phyloP scores from a whole-genome alignment of 2,113 vertebrate species.

The Tonatia bakeri region DNA sequence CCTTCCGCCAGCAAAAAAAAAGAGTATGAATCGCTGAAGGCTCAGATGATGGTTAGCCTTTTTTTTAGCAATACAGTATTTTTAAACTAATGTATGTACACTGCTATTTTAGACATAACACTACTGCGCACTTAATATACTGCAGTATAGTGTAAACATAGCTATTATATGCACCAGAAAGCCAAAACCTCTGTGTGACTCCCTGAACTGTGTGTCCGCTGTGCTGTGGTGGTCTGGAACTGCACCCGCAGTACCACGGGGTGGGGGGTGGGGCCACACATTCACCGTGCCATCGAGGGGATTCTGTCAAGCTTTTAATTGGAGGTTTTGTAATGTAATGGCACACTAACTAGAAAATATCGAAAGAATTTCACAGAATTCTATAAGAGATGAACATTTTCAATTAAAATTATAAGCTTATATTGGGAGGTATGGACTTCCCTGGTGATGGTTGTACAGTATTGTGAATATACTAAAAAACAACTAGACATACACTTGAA shows the following conservation, averaged over 20 bases:
- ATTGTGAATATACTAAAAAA: not conserved
- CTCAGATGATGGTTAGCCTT: not conserved
- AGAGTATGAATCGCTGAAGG: not conserved
- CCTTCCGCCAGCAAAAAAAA: not conserved
- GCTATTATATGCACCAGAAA: not conserved
- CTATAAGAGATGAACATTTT: not conserved
- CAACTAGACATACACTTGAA: not conserved
- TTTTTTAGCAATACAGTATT: not conserved
- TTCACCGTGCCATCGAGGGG: not conserved
- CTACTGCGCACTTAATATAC: not conserved
- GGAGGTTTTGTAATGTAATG: not conserved
- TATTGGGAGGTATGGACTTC: not conserved
- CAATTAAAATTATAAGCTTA: not conserved
- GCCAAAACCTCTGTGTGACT: not conserved
- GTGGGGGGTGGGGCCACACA: not conserved
- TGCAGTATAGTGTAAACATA: not conserved
- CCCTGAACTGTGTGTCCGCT: not conserved
- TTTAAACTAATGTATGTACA: not conserved
- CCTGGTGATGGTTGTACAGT: not conserved
- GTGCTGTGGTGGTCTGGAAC: not conserved
- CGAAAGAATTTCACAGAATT: not conserved
- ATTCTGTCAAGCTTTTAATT: not conserved
- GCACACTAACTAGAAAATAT: not conserved
- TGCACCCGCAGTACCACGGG: not conserved
- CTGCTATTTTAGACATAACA: not conserved